Conservation (phyloP, 2,113 vertebrate species). For the Micronycteris hirsuta region DNA sequence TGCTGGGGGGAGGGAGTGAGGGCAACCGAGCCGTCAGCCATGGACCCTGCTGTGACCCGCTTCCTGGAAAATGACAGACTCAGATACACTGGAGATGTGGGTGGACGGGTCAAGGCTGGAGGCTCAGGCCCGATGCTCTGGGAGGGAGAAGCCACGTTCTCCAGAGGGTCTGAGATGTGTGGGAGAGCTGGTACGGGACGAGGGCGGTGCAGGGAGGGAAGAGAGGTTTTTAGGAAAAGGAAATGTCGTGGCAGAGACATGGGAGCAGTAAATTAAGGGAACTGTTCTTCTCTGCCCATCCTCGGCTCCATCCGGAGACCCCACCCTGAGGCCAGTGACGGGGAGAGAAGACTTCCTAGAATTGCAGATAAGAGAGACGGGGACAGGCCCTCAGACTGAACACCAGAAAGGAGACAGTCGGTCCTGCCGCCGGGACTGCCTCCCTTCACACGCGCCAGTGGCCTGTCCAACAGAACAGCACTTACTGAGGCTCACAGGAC, state of each 20-base stretch:
- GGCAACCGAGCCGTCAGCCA: neutral
- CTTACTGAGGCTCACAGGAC: neutral
- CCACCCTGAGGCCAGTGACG: neutral
- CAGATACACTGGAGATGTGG: neutral
- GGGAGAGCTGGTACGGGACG: neutral
- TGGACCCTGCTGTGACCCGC: neutral
- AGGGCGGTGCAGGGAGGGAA: neutral
- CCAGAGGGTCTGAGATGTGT: neutral
- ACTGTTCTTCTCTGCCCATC: neutral
- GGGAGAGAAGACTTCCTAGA: neutral
- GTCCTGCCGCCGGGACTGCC: neutral
- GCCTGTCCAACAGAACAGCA: neutral
- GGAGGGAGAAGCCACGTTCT: neutral
- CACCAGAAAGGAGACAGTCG: neutral
- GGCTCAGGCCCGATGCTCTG: neutral
- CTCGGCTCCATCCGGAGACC: neutral
- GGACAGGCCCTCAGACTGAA: neutral
- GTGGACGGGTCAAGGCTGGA: neutral
- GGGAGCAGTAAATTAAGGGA: neutral
- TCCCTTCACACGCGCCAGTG: neutral
- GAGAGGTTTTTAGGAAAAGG: conserved; percentile 17
- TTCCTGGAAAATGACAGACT: neutral
- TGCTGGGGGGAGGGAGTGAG: neutral
- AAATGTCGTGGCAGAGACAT: conserved; percentile 6
- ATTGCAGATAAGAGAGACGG: neutral